Evolutionary conservation across 23 tunicate species (phyloP).

Genomic region (Clavelina lepadiformis): DNA sequence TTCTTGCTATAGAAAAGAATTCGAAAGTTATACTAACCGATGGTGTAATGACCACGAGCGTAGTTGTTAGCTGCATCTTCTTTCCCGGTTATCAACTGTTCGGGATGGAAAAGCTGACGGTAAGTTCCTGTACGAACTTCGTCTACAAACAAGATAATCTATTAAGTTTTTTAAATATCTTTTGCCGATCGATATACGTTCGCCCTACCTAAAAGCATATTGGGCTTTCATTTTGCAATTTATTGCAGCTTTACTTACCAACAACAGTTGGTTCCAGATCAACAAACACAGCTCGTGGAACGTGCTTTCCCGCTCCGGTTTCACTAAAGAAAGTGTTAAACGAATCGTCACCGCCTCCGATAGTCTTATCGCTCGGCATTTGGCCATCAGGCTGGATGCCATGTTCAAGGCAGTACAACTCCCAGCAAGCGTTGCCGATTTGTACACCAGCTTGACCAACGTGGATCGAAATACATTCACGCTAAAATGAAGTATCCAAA

Average conservation of each 20-base stretch:
- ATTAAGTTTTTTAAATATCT: too few relatives aligned
- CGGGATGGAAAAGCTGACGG: constrained; percentile 72
- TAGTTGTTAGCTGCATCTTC: constrained; percentile 87
- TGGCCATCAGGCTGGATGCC: constrained; percentile 93
- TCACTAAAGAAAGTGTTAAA: constrained; percentile 93
- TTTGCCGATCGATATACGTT: neutral
- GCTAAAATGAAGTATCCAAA: constrained; percentile 49
- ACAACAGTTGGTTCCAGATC: constrained; percentile 92
- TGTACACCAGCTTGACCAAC: constrained; percentile 95
- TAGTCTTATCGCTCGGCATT: constrained; percentile 72
- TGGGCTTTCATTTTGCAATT: neutral
- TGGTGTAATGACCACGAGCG: constrained; percentile 73
- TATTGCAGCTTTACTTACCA: constrained; percentile 20
- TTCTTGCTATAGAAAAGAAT: too few relatives aligned
- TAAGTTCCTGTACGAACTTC: constrained; percentile 54
- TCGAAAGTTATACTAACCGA: constrained; percentile 34
- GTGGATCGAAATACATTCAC: constrained; percentile 89
- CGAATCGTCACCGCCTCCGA: constrained; percentile 80
- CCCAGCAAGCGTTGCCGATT: constrained; percentile 95
- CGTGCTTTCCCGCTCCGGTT: constrained; percentile 92
- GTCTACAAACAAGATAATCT: constrained; percentile 37
- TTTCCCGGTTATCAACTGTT: constrained; percentile 69
- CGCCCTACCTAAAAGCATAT: neutral
- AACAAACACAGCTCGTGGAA: constrained; percentile 87
- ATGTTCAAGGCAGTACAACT: constrained; percentile 85